phyloP scores from a whole-genome alignment of 2,113 vertebrate genomes.

The Caretta caretta region DNA sequence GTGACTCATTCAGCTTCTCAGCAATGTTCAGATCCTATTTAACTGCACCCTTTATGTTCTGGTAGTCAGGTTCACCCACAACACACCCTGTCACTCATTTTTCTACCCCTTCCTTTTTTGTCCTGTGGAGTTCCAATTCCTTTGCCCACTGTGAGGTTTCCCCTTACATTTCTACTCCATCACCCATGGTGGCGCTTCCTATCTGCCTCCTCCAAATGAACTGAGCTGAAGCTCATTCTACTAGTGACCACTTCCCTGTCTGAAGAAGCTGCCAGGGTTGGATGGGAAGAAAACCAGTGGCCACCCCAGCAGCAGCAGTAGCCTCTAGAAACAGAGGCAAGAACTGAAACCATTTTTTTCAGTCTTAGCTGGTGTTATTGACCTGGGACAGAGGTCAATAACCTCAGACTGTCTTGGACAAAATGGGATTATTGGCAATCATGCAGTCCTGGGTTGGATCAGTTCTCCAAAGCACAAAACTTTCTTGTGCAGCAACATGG shows the following conservation, averaged over 20 bases:
- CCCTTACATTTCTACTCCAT: rapidly evolving
- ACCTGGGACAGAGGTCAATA: too few species aligned
- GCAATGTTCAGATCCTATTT: neutral
- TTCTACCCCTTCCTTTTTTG: rapidly evolving
- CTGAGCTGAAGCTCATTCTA: neutral
- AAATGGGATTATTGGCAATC: neutral
- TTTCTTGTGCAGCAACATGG: neutral
- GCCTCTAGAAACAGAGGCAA: neutral
- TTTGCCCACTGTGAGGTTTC: neutral
- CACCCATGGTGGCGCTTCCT: neutral
- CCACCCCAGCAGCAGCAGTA: neutral
- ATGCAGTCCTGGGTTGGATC: neutral
- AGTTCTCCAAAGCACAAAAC: neutral
- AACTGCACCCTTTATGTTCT: neutral
- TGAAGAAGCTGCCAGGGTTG: neutral
- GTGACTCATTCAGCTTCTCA: neutral
- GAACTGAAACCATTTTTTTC: neutral
- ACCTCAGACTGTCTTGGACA: too few species aligned
- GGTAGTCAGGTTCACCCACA: neutral
- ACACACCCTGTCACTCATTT: rapidly evolving
- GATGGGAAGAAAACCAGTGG: too few species aligned
- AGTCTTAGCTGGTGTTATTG: too few species aligned
- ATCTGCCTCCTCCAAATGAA: neutral
- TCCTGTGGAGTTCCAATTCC: neutral
- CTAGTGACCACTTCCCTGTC: neutral